Conservation (phyloP, 2,888 invertebrate genomes). For the Dynastes maya region DNA sequence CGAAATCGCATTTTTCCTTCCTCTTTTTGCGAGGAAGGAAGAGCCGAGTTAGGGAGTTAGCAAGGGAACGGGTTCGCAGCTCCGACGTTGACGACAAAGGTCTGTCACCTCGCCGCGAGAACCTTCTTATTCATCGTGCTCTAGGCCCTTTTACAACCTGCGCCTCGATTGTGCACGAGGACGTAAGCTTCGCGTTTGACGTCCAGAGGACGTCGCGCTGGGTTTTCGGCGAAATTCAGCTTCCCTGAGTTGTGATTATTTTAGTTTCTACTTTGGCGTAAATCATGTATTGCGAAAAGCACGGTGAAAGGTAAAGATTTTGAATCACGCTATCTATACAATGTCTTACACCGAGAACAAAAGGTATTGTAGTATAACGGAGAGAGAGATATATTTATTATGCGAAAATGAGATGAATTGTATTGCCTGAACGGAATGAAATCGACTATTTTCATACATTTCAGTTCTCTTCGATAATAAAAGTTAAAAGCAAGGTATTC, state of each 20-base stretch:
- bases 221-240: not conserved
- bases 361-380: too few species aligned
- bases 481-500: too few species aligned
- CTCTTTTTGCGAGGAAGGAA: not conserved
- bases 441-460: too few species aligned
- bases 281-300: too few species aligned
- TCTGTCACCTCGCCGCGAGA: constrained; percentile 6
- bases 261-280: not conserved
- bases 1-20: not conserved
- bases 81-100: constrained; percentile 2
- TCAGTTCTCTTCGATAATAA: too few species aligned
- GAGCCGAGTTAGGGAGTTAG: not conserved
- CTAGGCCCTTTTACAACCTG: not conserved
- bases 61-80: not conserved
- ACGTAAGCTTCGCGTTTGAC: not conserved
- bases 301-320: too few species aligned
- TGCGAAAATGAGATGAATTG: too few species aligned
- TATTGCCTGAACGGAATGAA: too few species aligned
- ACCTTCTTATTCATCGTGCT: constrained; percentile 14
- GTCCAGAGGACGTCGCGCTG: not conserved
- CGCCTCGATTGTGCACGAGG: not conserved
- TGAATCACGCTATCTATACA: too few species aligned
- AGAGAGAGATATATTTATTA: too few species aligned
- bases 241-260: not conserved
- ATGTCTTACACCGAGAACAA: too few species aligned